phyloP scores from a whole-genome alignment of 2,113 vertebrate genomes.

The Dromiciops gliroides region DNA sequence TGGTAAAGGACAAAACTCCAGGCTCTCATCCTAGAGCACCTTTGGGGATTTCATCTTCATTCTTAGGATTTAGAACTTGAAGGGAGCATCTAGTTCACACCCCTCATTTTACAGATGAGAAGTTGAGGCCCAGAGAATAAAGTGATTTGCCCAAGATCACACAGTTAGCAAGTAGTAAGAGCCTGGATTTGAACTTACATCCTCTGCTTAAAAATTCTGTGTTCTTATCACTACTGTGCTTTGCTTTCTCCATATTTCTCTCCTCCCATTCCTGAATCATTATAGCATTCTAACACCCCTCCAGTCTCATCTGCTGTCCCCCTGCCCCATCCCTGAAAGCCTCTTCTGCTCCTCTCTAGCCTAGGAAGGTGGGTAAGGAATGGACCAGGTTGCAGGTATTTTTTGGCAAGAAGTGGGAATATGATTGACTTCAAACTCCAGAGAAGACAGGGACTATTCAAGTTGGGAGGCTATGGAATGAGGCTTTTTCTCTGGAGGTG shows the following conservation, averaged over 20 bases:
- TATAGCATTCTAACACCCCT: not conserved
- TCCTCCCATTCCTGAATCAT: not conserved
- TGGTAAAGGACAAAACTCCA: not conserved
- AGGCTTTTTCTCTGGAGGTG: not conserved
- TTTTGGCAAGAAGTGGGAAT: not conserved
- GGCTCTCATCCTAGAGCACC: not conserved
- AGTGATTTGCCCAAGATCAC: not conserved
- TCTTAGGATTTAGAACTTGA: not conserved
- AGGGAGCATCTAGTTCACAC: not conserved
- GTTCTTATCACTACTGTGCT: not conserved
- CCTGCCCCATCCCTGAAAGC: not conserved
- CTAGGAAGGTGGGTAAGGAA: not conserved
- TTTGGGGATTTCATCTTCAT: not conserved
- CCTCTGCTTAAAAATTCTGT: not conserved
- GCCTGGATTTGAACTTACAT: not conserved
- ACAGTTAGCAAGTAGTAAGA: not conserved
- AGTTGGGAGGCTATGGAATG: not conserved
- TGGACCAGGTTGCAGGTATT: not conserved
- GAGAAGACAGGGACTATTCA: not conserved
- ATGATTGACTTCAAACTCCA: not conserved
- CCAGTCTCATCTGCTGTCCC: not conserved
- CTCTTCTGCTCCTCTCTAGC: not conserved
- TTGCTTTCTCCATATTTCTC: not conserved
- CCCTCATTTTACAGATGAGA: not conserved
- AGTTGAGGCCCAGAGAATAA: not conserved